These are phyloP conservation scores for Drosophila subquinaria DNA, from an alignment of 2,888 invertebrate species.

Conservation along the genomic window DNA sequence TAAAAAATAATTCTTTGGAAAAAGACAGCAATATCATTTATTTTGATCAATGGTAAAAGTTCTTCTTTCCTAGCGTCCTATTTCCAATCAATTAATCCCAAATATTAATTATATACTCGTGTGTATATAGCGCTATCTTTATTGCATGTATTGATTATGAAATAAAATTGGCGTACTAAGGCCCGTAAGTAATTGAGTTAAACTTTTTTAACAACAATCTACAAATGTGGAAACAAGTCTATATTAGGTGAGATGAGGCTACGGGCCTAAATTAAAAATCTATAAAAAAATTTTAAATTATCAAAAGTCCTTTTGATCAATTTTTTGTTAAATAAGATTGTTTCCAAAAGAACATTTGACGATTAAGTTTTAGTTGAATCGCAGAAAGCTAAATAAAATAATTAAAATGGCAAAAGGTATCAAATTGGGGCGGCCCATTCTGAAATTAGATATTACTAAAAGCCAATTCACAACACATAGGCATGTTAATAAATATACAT, in stretches of 20 bases:
- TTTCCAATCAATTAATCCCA: slow-evolving; percentile 45
- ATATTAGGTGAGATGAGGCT: slow-evolving; percentile 19
- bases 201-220: slow-evolving; percentile 24
- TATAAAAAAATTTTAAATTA: slow-evolving; percentile 39
- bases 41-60: slow-evolving; percentile 56
- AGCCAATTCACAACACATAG: slow-evolving; percentile 48
- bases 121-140: slow-evolving; percentile 75
- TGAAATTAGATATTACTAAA: slow-evolving; percentile 41
- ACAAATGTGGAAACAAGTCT: slow-evolving; percentile 27
- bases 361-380: slow-evolving; percentile 11
- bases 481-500: slow-evolving; percentile 50
- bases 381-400: slow-evolving; percentile 26
- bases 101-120: slow-evolving; percentile 60
- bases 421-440: slow-evolving; percentile 29
- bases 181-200: slow-evolving; percentile 50
- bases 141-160: slow-evolving; percentile 76
- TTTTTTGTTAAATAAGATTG: slow-evolving; percentile 33
- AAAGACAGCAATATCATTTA: slow-evolving; percentile 54
- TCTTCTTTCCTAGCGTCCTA: slow-evolving; percentile 39
- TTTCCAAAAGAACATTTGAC: slow-evolving; percentile 14
- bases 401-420: slow-evolving; percentile 53
- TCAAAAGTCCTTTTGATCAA: slow-evolving; percentile 26
- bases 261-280: slow-evolving; percentile 23
- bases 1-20: slow-evolving; percentile 34
- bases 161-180: slow-evolving; percentile 48